Base-by-base conservation (phyloP, 2,797 vertebrate genomes). In the Octomys mimax region DNA sequence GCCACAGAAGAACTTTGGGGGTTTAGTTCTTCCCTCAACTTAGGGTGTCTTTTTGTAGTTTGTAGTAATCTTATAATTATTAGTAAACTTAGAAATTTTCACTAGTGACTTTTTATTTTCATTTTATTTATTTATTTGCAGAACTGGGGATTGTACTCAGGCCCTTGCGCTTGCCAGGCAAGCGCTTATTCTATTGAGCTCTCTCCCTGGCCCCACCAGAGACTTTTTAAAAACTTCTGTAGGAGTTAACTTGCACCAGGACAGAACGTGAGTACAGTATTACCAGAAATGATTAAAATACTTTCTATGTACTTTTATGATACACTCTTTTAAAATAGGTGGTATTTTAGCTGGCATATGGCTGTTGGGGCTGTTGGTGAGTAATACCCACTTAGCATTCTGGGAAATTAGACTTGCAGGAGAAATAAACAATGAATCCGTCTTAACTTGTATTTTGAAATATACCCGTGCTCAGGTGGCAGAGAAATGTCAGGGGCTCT, bases 291-390 rank as follows among this genome's bases (percentile, higher is more conserved):
- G 2, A 28, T 7, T 14, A 33, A 77, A 8, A 22, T 26, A 49
- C 33, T 18, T 61, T 59, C 36, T 4, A 3, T 36, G 70, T 82
- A 9, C 57, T 54, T 59, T 16, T 31, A 64, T 52, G 49, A 62
- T 49, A 6, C 88, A 4, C 24, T 14, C 19, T 4, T 33, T 36
- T 0, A 31, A 39, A 22, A 31, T 46, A 24, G 79, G n/a, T 81
- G n/a, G 13, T 81, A 59, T 75, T 75, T 73, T 12, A 24, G 31
- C 42, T 52, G 19, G 73, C 4, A 1, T 9, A 33, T 24, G 5
- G 31, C 14, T 14, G 5, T 22, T 14, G 14, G 7, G 57, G 26
- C 12, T 21, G 18, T 28, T 22, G 1, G 31, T 2, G 1, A 4
- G n/a, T 59, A 13, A 21, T 14, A 3, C 36, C 8, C 0, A 31